Evolutionary conservation across 35 echinoderm and acorn worm genomes (phyloP).

Genomic region (Apostichopus californicus): DNA sequence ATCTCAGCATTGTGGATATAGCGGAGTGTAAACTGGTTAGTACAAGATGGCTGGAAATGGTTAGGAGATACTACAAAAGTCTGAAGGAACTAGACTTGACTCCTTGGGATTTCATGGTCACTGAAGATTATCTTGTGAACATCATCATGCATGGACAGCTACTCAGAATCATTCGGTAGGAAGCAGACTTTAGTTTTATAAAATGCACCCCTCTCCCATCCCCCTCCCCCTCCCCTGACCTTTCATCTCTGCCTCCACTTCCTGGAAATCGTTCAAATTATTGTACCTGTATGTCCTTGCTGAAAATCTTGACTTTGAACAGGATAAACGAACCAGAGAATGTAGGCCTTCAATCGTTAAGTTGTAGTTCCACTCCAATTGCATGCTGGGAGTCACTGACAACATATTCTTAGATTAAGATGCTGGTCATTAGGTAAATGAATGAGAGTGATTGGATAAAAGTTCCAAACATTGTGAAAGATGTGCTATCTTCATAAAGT

Average conservation of each 20-base stretch:
- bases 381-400: too few species aligned
- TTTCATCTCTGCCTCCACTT: background rate
- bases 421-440: too few species aligned
- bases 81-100: constrained; percentile 79
- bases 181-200: background rate
- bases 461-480: too few species aligned
- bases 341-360: background rate
- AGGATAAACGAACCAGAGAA: background rate
- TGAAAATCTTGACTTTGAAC: background rate
- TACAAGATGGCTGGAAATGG: constrained; percentile 60
- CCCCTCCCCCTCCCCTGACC: too few species aligned
- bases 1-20: constrained; percentile 68
- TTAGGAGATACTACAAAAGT: constrained; percentile 62
- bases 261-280: too few species aligned
- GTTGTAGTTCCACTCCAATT: too few species aligned
- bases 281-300: background rate
- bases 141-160: constrained; percentile 62
- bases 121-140: constrained; percentile 65
- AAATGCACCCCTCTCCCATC: too few species aligned
- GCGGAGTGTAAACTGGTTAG: constrained; percentile 65
- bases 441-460: too few species aligned
- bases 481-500: too few species aligned
- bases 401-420: too few species aligned
- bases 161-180: constrained; percentile 74
- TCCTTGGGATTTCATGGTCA: constrained; percentile 79